phyloP scores from a whole-genome alignment of 2,888 invertebrate genomes.

The Drosophila paranaensis region DNA sequence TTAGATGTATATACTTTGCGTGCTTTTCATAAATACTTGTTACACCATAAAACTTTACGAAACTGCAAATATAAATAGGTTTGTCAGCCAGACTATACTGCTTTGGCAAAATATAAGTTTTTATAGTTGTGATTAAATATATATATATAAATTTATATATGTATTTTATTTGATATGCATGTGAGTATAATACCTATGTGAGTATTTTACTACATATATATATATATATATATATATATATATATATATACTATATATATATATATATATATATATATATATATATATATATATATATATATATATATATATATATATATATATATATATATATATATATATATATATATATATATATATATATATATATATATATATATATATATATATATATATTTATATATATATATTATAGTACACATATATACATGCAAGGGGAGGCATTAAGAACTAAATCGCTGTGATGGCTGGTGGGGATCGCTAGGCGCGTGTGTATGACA shows the following conservation, averaged over 20 bases:
- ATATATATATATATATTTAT: not conserved
- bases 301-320: not conserved
- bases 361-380: constrained; percentile 20
- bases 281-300: not conserved
- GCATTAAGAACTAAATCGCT: constrained; percentile 29
- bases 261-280: not conserved
- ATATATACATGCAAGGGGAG: not conserved
- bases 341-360: not conserved
- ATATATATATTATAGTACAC: not conserved
- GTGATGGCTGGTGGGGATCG: constrained; percentile 31
- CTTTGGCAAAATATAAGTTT: not conserved
- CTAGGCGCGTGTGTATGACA: constrained; percentile 75
- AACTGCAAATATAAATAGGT: not conserved
- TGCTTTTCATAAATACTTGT: not conserved
- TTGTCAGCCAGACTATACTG: not conserved
- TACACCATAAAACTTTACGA: not conserved
- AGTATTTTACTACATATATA: constrained; percentile 41
- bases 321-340: constrained; percentile 18
- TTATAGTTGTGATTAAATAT: not conserved
- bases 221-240: not conserved
- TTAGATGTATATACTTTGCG: not conserved
- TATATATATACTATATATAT: not conserved
- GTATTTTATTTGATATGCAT: not conserved
- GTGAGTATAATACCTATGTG: constrained; percentile 35
- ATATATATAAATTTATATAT: not conserved